phyloP scores from a whole-genome alignment of 2,113 vertebrate species.

The Antennarius striatus region DNA sequence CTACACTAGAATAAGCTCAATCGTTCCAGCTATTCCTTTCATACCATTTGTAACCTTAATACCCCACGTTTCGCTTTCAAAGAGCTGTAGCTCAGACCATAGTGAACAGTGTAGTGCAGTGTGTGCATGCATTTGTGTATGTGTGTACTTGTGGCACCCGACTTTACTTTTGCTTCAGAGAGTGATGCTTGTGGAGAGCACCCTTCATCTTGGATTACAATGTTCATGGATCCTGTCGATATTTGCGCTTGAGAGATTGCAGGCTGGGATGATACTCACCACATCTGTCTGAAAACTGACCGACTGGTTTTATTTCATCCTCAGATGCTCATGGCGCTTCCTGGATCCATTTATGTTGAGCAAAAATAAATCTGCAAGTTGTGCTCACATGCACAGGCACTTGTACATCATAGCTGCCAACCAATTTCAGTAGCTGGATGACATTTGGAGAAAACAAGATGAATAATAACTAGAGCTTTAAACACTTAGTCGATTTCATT shows the following conservation, averaged over 20 bases:
- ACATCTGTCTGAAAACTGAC: slow-evolving; percentile 71
- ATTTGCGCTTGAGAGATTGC: slow-evolving; percentile 55
- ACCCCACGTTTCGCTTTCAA: slow-evolving; percentile 24
- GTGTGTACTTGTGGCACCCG: slow-evolving; percentile 49
- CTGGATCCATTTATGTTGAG: slow-evolving; percentile 26
- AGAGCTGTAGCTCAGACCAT: slow-evolving; percentile 9
- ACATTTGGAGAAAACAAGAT: no score
- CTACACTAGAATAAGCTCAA: not conserved
- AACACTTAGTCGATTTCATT: no score
- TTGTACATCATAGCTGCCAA: not conserved
- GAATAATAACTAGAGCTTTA: no score
- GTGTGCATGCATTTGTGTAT: slow-evolving; percentile 10
- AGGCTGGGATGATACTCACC: slow-evolving; percentile 58
- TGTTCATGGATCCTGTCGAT: slow-evolving; percentile 58
- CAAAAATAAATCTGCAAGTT: slow-evolving; percentile 12
- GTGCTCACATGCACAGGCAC: not conserved
- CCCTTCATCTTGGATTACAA: slow-evolving; percentile 73
- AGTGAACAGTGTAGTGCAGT: not conserved
- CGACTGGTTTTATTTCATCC: slow-evolving; percentile 62
- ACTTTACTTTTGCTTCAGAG: slow-evolving; percentile 56
- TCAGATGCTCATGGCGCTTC: slow-evolving; percentile 30
- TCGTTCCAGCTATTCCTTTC: not conserved
- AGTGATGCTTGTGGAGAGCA: slow-evolving; percentile 51
- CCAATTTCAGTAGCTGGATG: not conserved
- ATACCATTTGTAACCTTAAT: slow-evolving; percentile 30